A percentile compares a stretch with the other conserved stretches of the same genome.
These are phyloP conservation scores for Emmelina monodactyla DNA, from an alignment of 2,888 invertebrate species.

Conservation along the genomic window DNA sequence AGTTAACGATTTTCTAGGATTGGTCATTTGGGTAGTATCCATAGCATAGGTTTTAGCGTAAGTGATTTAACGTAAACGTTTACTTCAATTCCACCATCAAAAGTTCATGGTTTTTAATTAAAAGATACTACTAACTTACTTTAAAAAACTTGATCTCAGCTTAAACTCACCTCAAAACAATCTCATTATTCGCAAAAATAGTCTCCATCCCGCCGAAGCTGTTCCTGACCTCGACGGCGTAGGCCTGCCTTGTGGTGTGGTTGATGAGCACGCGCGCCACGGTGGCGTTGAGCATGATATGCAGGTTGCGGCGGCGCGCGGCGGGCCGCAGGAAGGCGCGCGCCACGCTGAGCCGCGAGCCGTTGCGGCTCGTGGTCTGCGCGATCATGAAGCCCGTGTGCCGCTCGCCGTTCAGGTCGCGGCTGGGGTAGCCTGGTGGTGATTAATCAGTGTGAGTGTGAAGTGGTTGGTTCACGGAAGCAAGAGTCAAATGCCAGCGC, in stretches of 20 bases:
- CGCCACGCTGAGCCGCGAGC: constrained; percentile 82
- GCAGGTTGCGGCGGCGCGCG: constrained; percentile 76
- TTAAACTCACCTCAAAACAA: constrained; percentile 64
- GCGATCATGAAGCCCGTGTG: constrained; percentile 89
- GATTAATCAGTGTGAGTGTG: too few species aligned
- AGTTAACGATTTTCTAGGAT: too few species aligned
- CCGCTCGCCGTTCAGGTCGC: constrained; percentile 83
- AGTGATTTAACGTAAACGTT: too few species aligned
- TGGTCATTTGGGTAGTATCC: too few species aligned
- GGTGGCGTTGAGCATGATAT: constrained; percentile 84
- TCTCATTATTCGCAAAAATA: constrained; percentile 73
- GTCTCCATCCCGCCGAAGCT: constrained; percentile 61
- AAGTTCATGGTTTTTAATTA: too few species aligned
- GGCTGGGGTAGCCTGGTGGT: constrained; percentile 73
- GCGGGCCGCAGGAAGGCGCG: constrained; percentile 85
- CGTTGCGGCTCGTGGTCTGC: constrained; percentile 87
- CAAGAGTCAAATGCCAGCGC: too few species aligned
- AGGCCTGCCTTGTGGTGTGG: constrained; percentile 73
- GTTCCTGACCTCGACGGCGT: constrained; percentile 78
- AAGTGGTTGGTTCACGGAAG: too few species aligned
- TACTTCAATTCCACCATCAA: too few species aligned
- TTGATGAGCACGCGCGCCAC: constrained; percentile 80
- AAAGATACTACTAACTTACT: too few species aligned
- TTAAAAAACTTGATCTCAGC: too few species aligned
- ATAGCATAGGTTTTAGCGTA: too few species aligned